A percentile compares a stretch with the other conserved stretches of the same genome.
These are phyloP conservation scores for Accipiter cooperii DNA, from an alignment of 2,113 vertebrate genomes.

Conservation along the genomic window DNA sequence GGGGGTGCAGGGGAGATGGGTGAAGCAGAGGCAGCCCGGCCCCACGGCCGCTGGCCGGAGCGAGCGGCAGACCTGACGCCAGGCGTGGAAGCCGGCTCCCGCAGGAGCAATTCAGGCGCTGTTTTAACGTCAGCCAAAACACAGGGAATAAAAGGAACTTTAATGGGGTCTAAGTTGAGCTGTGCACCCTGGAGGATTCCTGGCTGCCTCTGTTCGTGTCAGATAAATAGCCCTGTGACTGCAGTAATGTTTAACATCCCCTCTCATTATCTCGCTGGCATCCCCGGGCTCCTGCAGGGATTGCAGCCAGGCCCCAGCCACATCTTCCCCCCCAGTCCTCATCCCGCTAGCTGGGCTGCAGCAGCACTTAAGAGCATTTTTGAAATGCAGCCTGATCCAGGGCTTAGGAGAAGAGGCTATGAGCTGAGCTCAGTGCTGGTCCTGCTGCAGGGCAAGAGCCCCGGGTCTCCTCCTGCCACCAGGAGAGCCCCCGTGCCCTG, in stretches of 20 bases:
- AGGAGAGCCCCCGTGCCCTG: background rate
- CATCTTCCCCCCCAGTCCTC: background rate
- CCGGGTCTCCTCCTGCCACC: background rate
- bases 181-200: constrained; percentile 34
- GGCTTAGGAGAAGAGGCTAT: background rate
- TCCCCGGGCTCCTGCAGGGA: constrained; percentile 37
- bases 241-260: constrained; percentile 58
- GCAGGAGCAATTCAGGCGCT: background rate
- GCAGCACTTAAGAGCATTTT: background rate
- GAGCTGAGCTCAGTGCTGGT: background rate
- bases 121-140: constrained; percentile 2
- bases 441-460: background rate
- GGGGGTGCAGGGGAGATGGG: accelerated
- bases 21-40: accelerated
- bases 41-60: background rate
- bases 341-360: background rate
- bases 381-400: background rate
- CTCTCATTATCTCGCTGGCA: constrained; percentile 63
- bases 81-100: background rate
- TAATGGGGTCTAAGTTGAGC: constrained; percentile 29
- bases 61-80: background rate
- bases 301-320: constrained; percentile 10
- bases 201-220: constrained; percentile 43
- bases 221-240: constrained; percentile 53
- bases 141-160: constrained; percentile 32